phyloP scores from a whole-genome alignment of 37 sponge, comb jelly and placozoan genomes.

The Oopsacas minuta region DNA sequence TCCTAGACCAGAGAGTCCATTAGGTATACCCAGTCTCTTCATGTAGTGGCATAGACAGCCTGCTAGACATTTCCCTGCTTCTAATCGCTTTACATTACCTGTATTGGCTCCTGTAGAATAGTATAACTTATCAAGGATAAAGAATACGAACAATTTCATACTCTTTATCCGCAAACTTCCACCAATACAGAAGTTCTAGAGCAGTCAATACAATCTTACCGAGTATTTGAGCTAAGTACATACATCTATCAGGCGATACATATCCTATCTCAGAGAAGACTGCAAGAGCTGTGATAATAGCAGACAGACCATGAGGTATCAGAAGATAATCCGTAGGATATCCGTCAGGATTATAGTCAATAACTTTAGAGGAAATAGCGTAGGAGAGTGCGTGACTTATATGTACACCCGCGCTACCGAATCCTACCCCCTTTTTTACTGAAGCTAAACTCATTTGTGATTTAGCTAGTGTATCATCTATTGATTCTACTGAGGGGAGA shows the following conservation, averaged over 20 bases:
- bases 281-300: slow-evolving; percentile 77
- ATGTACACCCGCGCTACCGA: slow-evolving; percentile 86
- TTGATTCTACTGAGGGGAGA: not conserved
- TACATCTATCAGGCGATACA: slow-evolving; percentile 62
- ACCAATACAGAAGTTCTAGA: too few relatives aligned
- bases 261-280: slow-evolving; percentile 64
- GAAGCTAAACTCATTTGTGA: slow-evolving; percentile 74
- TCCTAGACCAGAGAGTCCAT: slow-evolving; percentile 63
- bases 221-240: slow-evolving; percentile 55
- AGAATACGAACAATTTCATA: too few relatives aligned
- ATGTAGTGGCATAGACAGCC: slow-evolving; percentile 56
- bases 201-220: slow-evolving; percentile 38
- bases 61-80: slow-evolving; percentile 58
- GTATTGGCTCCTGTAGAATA: slow-evolving; percentile 56
- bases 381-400: slow-evolving; percentile 75
- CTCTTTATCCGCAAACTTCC: too few relatives aligned
- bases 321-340: slow-evolving; percentile 38
- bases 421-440: slow-evolving; percentile 64
- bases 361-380: slow-evolving; percentile 50
- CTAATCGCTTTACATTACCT: slow-evolving; percentile 30
- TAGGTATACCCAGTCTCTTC: slow-evolving; percentile 48
- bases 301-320: slow-evolving; percentile 85
- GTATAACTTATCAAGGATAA: too few relatives aligned
- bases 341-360: slow-evolving; percentile 31
- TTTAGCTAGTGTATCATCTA: slow-evolving; percentile 52